Conservation (phyloP, 2,797 vertebrate genomes). For the Sebastes iracundus region DNA sequence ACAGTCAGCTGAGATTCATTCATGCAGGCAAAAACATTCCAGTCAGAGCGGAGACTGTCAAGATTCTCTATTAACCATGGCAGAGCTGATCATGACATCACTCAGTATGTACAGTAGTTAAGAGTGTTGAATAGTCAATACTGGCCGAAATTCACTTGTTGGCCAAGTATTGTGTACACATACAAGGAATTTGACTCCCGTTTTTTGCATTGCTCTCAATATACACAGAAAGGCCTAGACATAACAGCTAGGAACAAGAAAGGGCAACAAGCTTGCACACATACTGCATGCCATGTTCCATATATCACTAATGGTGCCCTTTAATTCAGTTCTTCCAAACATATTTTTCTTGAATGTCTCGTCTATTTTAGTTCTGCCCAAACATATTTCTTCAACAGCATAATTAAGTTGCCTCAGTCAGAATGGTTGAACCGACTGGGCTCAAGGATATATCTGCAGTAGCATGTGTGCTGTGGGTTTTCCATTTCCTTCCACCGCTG, state of each 20-base stretch:
- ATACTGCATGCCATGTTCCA: background rate
- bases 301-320: conserved; percentile 2
- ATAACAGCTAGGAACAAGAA: background rate
- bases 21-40: conserved; percentile 42
- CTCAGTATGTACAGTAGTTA: no score
- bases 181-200: no score
- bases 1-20: conserved; percentile 59
- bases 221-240: background rate
- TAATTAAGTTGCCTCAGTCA: conserved; percentile 27
- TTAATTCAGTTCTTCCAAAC: conserved; percentile 6
- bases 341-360: background rate
- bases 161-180: no score
- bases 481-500: background rate
- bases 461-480: conserved; percentile 8
- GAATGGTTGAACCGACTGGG: conserved; percentile 3
- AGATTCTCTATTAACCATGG: conserved; percentile 21
- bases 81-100: background rate
- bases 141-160: no score
- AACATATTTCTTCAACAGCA: conserved; percentile 13
- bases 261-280: background rate
- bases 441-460: background rate
- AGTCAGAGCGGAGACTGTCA: conserved; percentile 14
- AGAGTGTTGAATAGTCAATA: no score
- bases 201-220: no score
- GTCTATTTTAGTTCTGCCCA: conserved; percentile 25